Evolutionary conservation across 2,888 invertebrate species (phyloP), one percentile per base, ranked within the genome.

Genomic region (Acronicta alni): DNA sequence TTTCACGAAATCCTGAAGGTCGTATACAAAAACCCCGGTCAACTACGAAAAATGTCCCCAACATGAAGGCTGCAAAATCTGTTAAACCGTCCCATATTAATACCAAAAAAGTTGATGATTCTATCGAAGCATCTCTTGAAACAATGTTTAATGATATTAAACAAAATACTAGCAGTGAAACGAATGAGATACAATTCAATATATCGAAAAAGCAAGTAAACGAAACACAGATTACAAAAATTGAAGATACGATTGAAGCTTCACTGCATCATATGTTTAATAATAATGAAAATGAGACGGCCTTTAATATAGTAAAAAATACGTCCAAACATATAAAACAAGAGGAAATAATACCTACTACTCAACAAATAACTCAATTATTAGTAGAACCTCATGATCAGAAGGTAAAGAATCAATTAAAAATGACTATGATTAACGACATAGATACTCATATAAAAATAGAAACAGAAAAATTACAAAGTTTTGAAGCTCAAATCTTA

Each of bases 251-350:
- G 16, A 20, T 30, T 15, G 51, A 60, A 38, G 16, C 12, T 10
- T 39, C 38, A 14, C 53, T n/a, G 23, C 14, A 47, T 47, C 35
- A 35, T 2, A 46, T 17, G 9, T 52, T 37, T 7, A 44, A 37
- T 52, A 12, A 14, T 23, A 14, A 15, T 10, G 16, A 32, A 12
- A 30, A 55, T 2, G 17, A 10, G 17, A 15, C 8, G 20, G 2
- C 4, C 14, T 46, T 41, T 14, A 30, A 60, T 32, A n/a, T 14
- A 30, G 12, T 10, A 12, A 37, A 20, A 26, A 42, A n/a, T 10
- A 26, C 26, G 4, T 8, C 1, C n/a, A 18, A 47, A 37, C 4
- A 20, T 37, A 30, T 20, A 20, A 26, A 46, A 32, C 16, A 47
- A 37, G 42, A 59, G 14, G 10, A 35, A n/a, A 12, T 12, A 16